Conservation (phyloP, 2,113 vertebrate genomes). For the Rallus limicola region DNA sequence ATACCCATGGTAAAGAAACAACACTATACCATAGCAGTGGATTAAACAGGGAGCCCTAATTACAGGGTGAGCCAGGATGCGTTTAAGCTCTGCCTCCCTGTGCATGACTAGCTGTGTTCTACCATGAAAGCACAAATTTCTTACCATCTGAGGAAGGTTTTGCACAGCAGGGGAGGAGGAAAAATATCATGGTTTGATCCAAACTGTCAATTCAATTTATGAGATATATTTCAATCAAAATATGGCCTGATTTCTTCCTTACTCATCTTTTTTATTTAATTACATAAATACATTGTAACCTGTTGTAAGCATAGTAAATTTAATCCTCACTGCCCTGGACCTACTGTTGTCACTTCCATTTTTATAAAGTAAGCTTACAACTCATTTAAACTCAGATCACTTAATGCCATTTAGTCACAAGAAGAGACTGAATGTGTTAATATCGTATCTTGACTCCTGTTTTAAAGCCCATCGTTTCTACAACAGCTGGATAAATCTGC, state of each 20-base stretch:
- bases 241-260: background rate
- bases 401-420: background rate
- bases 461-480: background rate
- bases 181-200: background rate
- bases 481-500: background rate
- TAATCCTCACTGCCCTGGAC: background rate
- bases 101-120: background rate
- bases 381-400: background rate
- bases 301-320: background rate
- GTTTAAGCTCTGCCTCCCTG: background rate
- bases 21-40: background rate
- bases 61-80: background rate
- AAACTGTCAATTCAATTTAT: background rate
- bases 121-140: background rate
- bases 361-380: background rate
- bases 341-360: background rate
- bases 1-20: background rate
- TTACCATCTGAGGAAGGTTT: background rate
- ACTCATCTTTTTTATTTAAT: background rate
- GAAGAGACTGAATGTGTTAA: background rate
- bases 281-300: background rate
- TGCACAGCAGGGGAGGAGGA: background rate
- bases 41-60: background rate
- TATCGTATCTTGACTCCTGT: background rate
- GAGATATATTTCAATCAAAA: background rate